Base-by-base conservation (phyloP, 2,113 vertebrate species). In the Manacus vitellinus region DNA sequence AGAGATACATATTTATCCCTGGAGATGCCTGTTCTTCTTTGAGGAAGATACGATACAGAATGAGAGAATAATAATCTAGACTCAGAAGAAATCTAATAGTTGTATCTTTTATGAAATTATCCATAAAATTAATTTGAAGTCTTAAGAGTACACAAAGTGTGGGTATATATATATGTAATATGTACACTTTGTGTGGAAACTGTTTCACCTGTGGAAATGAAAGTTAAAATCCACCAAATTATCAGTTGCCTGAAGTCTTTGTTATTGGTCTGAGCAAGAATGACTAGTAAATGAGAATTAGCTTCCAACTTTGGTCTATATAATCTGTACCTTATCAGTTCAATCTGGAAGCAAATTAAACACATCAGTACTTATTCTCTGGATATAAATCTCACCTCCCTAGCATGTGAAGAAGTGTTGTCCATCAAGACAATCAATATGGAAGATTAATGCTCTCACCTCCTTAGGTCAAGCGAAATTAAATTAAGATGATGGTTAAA, bases 301-400 rank as follows among this genome's bases (percentile, higher is more conserved):
- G 86, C 31, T 78, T 72, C 44, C 54, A 83, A 4, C 19, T 71
- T 63, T 1, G 0, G 24, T 71, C 72, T 81, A 63, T 73, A 72
- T 78, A 91, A 78, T 54, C 67, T 63, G 27, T 17, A 72, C 8
- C 21, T 85, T 78, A 87, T 46, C 58, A 54, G 39, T 73, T 87
- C 67, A 91, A 84, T 80, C 59, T 93, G 47, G 39, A 94, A 81
- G 47, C 58, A 92, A 81, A 95, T 91, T 52, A 94, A 86, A 76
- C 62, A 55, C 23, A 91, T 72, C 58, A 41, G 51, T 52, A 77
- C 44, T 66, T 76, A 62, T 89, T 82, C 62, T 73, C 78, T 62
- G 44, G 44, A 77, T 54, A 63, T 33, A 58, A 91, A 84, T 76
- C 35, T 79, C 47, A 83, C 44, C 35, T 82, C 41, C 25, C 39